phyloP scores from a whole-genome alignment of 2,113 vertebrate species.

The Gymnocephalus cernua region DNA sequence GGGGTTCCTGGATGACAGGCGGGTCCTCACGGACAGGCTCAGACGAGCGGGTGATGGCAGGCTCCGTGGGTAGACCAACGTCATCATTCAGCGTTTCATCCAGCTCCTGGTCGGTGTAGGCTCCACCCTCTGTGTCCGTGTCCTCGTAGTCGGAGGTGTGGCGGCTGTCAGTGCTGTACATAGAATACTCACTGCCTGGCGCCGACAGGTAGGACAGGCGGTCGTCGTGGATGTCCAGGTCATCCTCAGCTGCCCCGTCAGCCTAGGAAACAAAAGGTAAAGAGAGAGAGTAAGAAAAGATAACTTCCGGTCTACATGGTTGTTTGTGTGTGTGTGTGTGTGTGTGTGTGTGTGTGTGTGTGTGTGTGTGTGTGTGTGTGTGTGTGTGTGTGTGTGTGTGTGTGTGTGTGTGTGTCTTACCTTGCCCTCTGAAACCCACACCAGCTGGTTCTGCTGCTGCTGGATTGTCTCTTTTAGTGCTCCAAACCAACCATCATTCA shows the following conservation, averaged over 20 bases:
- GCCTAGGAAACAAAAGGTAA: conserved; percentile 81
- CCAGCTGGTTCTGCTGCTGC: conserved; percentile 97
- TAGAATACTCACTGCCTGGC: conserved; percentile 98
- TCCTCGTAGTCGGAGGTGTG: conserved; percentile 99
- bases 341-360: conserved; percentile 12
- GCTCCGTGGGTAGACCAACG: conserved; percentile 91
- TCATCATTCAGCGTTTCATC: conserved; percentile 99
- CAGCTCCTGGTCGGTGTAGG: conserved; percentile 99
- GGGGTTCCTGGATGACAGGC: conserved; percentile 92
- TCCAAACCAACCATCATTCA: conserved; percentile 99
- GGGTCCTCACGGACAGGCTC: conserved; percentile 96
- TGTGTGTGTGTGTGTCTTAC: conserved; percentile 78
- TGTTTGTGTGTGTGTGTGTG: background rate
- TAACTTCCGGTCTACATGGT: too few species aligned
- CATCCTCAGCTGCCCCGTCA: conserved; percentile 95
- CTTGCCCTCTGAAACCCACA: conserved; percentile 99
- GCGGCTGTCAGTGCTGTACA: conserved; percentile 99
- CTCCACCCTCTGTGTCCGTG: conserved; percentile 99
- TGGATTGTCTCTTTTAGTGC: conserved; percentile 95
- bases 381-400: background rate
- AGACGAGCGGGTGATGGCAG: conserved; percentile 97
- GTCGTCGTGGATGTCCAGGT: conserved; percentile 98
- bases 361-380: background rate
- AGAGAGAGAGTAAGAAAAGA: background rate
- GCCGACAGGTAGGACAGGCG: conserved; percentile 98